A percentile compares a stretch with the other conserved stretches of the same genome.
phyloP scores from a whole-genome alignment of 2,888 invertebrate species.

The Cryptophagus acutangulus region DNA sequence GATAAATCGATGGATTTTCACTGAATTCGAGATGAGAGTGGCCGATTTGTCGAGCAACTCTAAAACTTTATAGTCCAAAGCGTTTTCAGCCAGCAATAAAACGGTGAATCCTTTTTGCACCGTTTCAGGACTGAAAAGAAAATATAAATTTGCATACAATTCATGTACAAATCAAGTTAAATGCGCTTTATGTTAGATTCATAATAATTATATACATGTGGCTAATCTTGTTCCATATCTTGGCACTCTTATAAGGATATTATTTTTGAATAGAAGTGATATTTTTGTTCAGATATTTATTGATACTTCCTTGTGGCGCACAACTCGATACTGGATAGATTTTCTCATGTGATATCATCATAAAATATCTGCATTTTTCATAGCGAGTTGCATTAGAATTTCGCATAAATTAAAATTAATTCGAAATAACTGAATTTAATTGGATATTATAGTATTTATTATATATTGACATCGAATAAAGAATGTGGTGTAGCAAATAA shows the following conservation, averaged over 20 bases:
- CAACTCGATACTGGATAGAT: slow-evolving; percentile 2
- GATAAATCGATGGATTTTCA: slow-evolving; percentile 39
- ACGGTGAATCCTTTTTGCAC: slow-evolving; percentile 51
- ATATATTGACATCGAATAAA: no score
- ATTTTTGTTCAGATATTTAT: background rate
- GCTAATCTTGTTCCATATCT: slow-evolving; percentile 17
- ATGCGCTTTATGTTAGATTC: slow-evolving; percentile 3
- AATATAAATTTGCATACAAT: slow-evolving; percentile 17
- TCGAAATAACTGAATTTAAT: no score
- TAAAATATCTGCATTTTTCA: background rate
- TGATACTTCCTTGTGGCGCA: slow-evolving; percentile 4
- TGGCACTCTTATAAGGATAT: slow-evolving; percentile 12
- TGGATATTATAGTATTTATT: no score
- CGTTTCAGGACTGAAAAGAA: slow-evolving; percentile 45
- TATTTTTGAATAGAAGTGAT: background rate
- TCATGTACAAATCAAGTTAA: slow-evolving; percentile 10
- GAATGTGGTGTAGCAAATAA: no score
- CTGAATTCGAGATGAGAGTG: slow-evolving; percentile 46
- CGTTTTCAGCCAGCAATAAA: slow-evolving; percentile 49
- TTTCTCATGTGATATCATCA: slow-evolving; percentile 5
- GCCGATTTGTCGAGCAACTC: slow-evolving; percentile 52
- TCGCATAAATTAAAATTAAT: slow-evolving; percentile 6
- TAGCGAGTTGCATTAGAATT: slow-evolving; percentile 4
- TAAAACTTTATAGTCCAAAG: slow-evolving; percentile 46
- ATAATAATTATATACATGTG: slow-evolving; percentile 5